phyloP scores from a whole-genome alignment of 2,113 vertebrate species.

The Oenanthe oenanthe region DNA sequence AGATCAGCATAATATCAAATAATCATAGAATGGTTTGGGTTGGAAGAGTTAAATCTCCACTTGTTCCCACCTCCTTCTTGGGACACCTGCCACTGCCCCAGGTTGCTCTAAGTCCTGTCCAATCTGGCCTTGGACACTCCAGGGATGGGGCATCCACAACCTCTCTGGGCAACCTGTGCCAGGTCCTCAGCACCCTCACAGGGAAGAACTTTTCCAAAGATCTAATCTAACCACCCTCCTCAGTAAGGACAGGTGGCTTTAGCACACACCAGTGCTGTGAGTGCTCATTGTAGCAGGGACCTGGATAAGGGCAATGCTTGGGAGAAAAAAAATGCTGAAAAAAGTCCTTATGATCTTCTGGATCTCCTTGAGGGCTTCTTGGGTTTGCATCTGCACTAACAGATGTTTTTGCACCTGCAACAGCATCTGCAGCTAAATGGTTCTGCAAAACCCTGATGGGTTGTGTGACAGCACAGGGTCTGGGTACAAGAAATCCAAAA shows the following conservation, averaged over 20 bases:
- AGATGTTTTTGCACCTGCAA: not conserved
- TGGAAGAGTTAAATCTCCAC: not conserved
- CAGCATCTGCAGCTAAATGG: not conserved
- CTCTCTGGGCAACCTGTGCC: not conserved
- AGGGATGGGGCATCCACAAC: not conserved
- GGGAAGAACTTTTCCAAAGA: not conserved
- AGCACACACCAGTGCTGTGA: not conserved
- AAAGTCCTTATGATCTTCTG: not conserved
- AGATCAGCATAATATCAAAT: not conserved
- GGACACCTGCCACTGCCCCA: not conserved
- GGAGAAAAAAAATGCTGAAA: not conserved
- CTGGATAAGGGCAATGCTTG: not conserved
- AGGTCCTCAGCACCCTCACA: not conserved
- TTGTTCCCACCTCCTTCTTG: accelerated
- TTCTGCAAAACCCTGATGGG: not conserved
- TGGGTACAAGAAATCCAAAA: not conserved
- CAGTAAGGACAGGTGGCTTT: not conserved
- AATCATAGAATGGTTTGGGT: not conserved
- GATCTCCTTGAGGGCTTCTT: not conserved
- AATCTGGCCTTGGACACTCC: not conserved
- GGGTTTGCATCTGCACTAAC: not conserved
- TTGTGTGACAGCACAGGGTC: not conserved
- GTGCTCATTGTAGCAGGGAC: not conserved
- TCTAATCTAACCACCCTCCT: not conserved
- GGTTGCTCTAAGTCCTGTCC: accelerated